Conservation (phyloP, 1,140 invertebrate species). For the Achatina immaculata region DNA sequence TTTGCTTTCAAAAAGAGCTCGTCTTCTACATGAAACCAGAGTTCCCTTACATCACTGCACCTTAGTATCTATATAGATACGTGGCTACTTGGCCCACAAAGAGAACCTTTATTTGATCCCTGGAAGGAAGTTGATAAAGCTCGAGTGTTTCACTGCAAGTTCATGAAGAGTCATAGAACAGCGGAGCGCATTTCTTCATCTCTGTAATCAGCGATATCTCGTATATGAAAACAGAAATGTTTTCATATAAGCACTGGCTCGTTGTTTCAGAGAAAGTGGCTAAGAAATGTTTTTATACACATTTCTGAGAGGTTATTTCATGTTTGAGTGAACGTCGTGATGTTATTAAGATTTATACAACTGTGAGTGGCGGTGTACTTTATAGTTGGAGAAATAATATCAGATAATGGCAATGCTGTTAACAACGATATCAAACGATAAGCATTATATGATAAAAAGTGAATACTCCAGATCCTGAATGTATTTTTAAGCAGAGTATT, state of each 20-base stretch:
- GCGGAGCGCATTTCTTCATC: background rate
- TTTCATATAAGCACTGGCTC: background rate
- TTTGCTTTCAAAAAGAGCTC: background rate
- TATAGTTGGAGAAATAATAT: no score
- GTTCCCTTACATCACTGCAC: background rate
- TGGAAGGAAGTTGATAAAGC: background rate
- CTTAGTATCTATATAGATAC: background rate
- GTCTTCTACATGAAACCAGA: background rate
- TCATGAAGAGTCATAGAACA: background rate
- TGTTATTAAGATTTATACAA: background rate
- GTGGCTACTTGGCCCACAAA: background rate
- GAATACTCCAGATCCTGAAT: no score
- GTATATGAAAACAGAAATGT: background rate
- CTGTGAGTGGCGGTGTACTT: no score
- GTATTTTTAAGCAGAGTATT: no score
- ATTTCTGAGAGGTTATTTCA: background rate
- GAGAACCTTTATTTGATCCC: slow-evolving; percentile 7
- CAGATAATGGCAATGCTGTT: no score
- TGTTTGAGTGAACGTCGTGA: background rate
- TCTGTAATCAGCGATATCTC: background rate
- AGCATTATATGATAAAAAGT: no score
- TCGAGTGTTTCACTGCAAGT: background rate
- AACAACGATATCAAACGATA: no score
- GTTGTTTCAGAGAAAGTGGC: background rate
- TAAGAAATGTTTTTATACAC: background rate